Evolutionary conservation across 2,888 invertebrate genomes (phyloP).

Genomic region (Oligia latruncula): DNA sequence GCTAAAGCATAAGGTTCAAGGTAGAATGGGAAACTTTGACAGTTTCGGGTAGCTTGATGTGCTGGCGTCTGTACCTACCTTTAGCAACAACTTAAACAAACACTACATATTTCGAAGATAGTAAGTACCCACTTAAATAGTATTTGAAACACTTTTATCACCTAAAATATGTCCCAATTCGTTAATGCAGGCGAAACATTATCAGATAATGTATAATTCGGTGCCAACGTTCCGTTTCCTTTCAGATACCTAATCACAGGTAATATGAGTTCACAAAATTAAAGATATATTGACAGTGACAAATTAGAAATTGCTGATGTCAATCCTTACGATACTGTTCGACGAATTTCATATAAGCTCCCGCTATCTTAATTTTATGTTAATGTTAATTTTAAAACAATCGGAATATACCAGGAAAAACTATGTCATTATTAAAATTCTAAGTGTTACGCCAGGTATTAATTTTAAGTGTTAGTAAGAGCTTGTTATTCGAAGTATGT

Average conservation of each 20-base stretch:
- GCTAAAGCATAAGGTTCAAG: too few relatives aligned
- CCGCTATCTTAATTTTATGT: constrained; percentile 52
- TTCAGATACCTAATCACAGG: constrained; percentile 40
- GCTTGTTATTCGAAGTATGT: constrained; percentile 20
- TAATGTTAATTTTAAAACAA: constrained; percentile 48
- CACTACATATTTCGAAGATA: constrained; percentile 15
- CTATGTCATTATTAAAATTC: constrained; percentile 44
- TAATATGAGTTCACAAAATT: constrained; percentile 48
- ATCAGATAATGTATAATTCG: constrained; percentile 60
- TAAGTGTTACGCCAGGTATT: constrained; percentile 25
- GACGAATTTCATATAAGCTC: constrained; percentile 55
- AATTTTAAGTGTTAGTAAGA: constrained; percentile 10
- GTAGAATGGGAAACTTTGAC: too few relatives aligned
- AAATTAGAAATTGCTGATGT: constrained; percentile 64
- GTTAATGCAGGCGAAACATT: constrained; percentile 52
- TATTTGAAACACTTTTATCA: constrained; percentile 52
- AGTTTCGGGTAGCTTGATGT: too few relatives aligned
- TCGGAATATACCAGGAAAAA: constrained; percentile 51
- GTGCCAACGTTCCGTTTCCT: constrained; percentile 54
- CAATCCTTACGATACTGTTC: constrained; percentile 63
- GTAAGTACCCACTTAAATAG: constrained; percentile 6
- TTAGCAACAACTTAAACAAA: constrained; percentile 21
- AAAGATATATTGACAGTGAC: constrained; percentile 41
- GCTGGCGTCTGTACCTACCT: background rate
- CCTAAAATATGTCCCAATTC: constrained; percentile 56